A percentile compares a stretch with the other conserved stretches of the same genome.
phyloP scores from a whole-genome alignment of 2,113 vertebrate species.

The Apteryx mantelli region DNA sequence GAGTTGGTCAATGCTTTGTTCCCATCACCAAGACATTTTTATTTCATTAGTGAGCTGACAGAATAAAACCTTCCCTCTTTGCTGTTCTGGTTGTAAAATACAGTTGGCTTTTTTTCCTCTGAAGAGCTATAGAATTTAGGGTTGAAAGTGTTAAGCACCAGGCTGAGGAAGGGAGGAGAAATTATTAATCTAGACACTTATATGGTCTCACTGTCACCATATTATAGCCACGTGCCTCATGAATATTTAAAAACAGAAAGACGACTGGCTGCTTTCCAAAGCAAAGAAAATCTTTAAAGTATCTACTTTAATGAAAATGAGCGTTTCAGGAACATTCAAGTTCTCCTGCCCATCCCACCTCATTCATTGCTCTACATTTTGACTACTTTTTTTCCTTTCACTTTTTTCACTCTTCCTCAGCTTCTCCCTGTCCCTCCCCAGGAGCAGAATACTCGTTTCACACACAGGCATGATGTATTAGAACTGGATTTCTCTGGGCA shows the following conservation, averaged over 20 bases:
- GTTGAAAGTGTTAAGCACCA: not conserved
- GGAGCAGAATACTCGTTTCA: not conserved
- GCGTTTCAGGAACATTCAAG: not conserved
- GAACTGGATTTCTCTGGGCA: not conserved
- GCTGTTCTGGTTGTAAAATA: not conserved
- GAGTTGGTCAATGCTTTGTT: not conserved
- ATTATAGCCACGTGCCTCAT: not conserved
- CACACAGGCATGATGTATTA: not conserved
- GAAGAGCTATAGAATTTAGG: not conserved
- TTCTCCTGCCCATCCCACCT: not conserved
- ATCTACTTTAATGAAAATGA: slow-evolving; percentile 13
- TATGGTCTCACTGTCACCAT: not conserved
- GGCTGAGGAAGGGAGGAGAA: slow-evolving; percentile 8
- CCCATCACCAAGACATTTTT: slow-evolving; percentile 1
- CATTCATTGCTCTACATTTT: not conserved
- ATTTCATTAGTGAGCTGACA: not conserved
- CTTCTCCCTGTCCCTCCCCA: not conserved
- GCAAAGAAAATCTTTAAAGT: slow-evolving; percentile 32
- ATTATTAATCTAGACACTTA: slow-evolving; percentile 15
- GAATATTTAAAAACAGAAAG: slow-evolving; percentile 44
- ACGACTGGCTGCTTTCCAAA: slow-evolving; percentile 36
- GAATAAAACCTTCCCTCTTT: not conserved
- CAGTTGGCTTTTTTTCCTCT: not conserved
- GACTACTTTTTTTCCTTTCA: not conserved
- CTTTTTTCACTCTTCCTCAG: not conserved